Evolutionary conservation across 2,888 invertebrate genomes (phyloP).

Genomic region (Sipha maydis): DNA sequence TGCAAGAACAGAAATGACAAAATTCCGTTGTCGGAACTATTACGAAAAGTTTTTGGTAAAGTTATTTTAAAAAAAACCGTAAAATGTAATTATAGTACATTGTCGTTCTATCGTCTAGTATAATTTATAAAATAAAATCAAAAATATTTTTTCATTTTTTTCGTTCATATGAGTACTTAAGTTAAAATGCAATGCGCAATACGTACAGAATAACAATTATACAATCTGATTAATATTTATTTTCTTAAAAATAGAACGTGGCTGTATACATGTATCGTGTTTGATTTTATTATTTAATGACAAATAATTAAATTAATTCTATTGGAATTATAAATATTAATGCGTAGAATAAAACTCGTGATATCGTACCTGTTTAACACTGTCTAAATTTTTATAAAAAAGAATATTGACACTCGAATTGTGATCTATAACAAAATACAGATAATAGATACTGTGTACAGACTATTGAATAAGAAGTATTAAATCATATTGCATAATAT

Average conservation of each 20-base stretch:
- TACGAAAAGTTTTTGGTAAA: not conserved
- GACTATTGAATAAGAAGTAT: no score
- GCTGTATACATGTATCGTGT: not conserved
- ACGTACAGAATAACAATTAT: not conserved
- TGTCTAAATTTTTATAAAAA: no score
- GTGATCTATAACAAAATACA: no score
- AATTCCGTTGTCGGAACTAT: slow-evolving; percentile 7
- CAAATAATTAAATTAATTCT: not conserved
- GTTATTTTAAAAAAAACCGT: slow-evolving; percentile 1
- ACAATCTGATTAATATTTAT: not conserved
- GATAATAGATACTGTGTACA: no score
- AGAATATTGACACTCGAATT: no score
- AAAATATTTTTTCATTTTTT: not conserved
- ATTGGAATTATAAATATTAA: not conserved
- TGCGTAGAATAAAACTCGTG: not conserved
- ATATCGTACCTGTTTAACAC: not conserved
- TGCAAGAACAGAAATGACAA: not conserved
- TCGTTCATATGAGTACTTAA: not conserved
- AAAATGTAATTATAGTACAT: not conserved
- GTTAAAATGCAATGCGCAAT: not conserved
- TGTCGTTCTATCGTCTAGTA: not conserved
- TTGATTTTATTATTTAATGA: not conserved
- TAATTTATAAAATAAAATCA: no score
- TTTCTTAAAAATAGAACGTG: not conserved
- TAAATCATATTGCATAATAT: no score